A percentile compares a stretch with the other conserved stretches of the same genome.
These are phyloP conservation scores for Lasioglossum lativentre DNA, from an alignment of 2,888 invertebrate genomes.

Conservation along the genomic window DNA sequence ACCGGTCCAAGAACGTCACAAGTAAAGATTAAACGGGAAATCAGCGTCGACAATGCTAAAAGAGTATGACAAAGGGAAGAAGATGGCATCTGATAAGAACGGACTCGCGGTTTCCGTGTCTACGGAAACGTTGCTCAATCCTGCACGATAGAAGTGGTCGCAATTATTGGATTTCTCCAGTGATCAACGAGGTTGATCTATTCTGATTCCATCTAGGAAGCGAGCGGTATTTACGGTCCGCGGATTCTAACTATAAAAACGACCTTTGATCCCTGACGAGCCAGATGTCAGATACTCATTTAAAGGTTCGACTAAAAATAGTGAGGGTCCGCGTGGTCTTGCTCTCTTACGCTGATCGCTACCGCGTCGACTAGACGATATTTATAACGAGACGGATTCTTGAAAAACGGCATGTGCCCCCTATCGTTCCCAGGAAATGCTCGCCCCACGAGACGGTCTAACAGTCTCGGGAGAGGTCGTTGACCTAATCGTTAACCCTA, in stretches of 20 bases:
- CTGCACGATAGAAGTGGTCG: slow-evolving; percentile 10
- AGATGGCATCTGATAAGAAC: background rate
- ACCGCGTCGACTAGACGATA: slow-evolving; percentile 22
- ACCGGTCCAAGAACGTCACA: background rate
- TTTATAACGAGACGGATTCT: slow-evolving; percentile 45
- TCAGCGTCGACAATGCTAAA: background rate
- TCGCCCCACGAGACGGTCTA: background rate
- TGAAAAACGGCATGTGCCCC: slow-evolving; percentile 16
- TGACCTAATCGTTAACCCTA: slow-evolving; percentile 19
- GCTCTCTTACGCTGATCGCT: slow-evolving; percentile 8
- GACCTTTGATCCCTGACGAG: slow-evolving; percentile 58
- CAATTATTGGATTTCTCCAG: slow-evolving; percentile 32
- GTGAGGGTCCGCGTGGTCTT: slow-evolving; percentile 14
- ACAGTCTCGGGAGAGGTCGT: background rate
- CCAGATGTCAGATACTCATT: slow-evolving; percentile 61
- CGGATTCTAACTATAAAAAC: slow-evolving; percentile 57
- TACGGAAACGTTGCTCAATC: slow-evolving; percentile 29
- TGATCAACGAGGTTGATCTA: slow-evolving; percentile 53
- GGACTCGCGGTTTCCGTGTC: background rate
- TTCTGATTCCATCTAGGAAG: slow-evolving; percentile 58
- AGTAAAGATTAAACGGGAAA: background rate
- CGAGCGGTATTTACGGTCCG: slow-evolving; percentile 40
- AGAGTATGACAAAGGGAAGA: background rate
- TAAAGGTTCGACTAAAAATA: slow-evolving; percentile 65
- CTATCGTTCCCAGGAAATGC: background rate